Evolutionary conservation across 2,113 vertebrate genomes (phyloP), one percentile per base, ranked within the genome.

Genomic region (Chionodraco myersi): DNA sequence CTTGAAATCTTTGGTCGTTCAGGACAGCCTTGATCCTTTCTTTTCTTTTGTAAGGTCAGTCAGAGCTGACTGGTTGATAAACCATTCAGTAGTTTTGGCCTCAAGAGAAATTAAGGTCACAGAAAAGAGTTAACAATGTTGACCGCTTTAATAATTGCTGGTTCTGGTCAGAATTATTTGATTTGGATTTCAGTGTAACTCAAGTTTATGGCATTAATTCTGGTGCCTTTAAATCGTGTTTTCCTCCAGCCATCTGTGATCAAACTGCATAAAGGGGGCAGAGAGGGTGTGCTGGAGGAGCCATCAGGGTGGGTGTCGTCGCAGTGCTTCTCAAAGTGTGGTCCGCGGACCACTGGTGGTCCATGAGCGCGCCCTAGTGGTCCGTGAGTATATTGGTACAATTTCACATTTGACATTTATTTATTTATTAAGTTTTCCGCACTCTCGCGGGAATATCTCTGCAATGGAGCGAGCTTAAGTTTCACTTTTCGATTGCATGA

Each of bases 1-100:
- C 49, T 86, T 53, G 16, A 78, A 65, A 75, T 89, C 87, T 87
- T 91, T 89, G 86, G 84, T 87, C 78, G 60, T 54, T 63, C 21
- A 59, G 61, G 54, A 84, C 26, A 69, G 58, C 54, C 41, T 71
- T 34, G 44, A 78, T 57, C 64, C 41, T 44, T 23, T 41, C 41
- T 58, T 52, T 44, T 60, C 23, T 52, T 10, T 34, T 36, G 15
- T 26, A 36, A 34, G 23, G 44, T 65, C 23, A 69, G 13, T 67
- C 21, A 36, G 10, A 73, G 26, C 49, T 49, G n/a, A 45, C 34
- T 72, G 49, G 13, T 52, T 61, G 49, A 57, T 44, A 56, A 66
- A 76, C 18, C 16, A 34, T 58, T 79, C 26, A 56, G 26, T 57
- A 45, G 51, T 75, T 86, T 88, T 86, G 85, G 86, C 88, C 71